Percentiles rank a stretch among this genome's conserved stretches.
Evolutionary conservation across 2,113 vertebrate genomes (phyloP).

Genomic region (Apaloderma vittatum): DNA sequence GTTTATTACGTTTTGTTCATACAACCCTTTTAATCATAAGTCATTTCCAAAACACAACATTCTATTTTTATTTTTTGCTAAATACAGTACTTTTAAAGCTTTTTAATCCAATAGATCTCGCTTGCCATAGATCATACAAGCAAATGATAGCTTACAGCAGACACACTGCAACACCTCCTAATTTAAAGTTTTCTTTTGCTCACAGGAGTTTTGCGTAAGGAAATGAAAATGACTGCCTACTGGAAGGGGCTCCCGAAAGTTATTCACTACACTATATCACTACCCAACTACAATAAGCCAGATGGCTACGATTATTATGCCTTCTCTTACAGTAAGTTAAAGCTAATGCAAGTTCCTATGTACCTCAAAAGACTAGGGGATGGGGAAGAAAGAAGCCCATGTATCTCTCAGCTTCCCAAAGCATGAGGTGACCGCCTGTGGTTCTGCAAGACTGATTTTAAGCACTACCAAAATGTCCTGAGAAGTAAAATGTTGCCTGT

Average conservation of each 20-base stretch:
- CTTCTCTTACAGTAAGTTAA: conserved; percentile 89
- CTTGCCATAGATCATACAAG: neutral
- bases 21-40: neutral
- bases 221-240: conserved; percentile 76
- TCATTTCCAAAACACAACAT: neutral
- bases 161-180: neutral
- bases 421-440: neutral
- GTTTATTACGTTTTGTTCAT: neutral
- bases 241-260: conserved; percentile 89
- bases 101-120: neutral
- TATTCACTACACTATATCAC: conserved; percentile 87
- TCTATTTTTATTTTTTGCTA: neutral
- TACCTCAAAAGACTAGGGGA: neutral
- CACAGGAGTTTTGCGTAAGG: conserved; percentile 79
- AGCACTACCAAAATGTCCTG: neutral
- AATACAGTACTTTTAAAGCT: neutral
- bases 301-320: conserved; percentile 90
- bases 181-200: neutral
- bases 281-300: conserved; percentile 81
- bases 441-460: neutral
- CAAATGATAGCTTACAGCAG: neutral
- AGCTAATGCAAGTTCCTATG: neutral
- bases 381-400: neutral
- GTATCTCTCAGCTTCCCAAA: neutral
- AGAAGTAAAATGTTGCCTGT: neutral